Conservation (phyloP, 2,888 invertebrate genomes). For the Oscheius sp. region DNA sequence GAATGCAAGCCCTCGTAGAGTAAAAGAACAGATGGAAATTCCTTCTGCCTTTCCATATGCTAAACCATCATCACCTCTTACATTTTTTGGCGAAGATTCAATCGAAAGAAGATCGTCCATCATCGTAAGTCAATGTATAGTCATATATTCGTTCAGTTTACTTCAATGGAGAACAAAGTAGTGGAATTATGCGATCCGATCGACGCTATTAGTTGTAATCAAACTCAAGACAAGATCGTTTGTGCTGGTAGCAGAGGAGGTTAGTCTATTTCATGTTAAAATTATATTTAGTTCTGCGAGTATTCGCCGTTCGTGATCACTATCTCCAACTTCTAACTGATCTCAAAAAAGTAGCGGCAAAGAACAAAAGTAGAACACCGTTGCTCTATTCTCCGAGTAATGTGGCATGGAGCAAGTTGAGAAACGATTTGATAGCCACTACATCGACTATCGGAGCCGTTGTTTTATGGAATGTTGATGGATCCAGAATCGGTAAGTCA, state of each 20-base stretch:
- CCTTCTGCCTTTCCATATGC: slow-evolving; percentile 7
- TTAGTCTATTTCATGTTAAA: not conserved
- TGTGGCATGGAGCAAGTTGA: slow-evolving; percentile 49
- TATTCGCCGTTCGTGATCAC: slow-evolving; percentile 36
- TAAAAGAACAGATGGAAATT: slow-evolving; percentile 3
- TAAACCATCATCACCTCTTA: slow-evolving; percentile 3
- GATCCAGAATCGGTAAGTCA: slow-evolving; percentile 34
- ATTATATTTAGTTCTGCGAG: slow-evolving; percentile 42
- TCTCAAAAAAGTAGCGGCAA: slow-evolving; percentile 19
- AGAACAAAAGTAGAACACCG: slow-evolving; percentile 35
- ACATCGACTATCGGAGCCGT: slow-evolving; percentile 54
- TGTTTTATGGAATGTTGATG: slow-evolving; percentile 46
- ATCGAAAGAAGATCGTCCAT: slow-evolving; percentile 3
- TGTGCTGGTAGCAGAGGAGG: slow-evolving; percentile 50
- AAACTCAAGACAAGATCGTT: slow-evolving; percentile 36
- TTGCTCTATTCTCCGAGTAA: slow-evolving; percentile 47
- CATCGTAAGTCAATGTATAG: not conserved
- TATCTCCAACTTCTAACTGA: not conserved
- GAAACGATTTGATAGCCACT: slow-evolving; percentile 49
- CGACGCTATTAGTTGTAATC: slow-evolving; percentile 47
- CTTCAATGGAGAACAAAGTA: not conserved
- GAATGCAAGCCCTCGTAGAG: no score
- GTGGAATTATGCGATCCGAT: slow-evolving; percentile 44
- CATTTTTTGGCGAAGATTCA: slow-evolving; percentile 4
- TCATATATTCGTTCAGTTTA: not conserved